phyloP scores from a whole-genome alignment of 2,113 vertebrate species.

The Aplodontia rufa region DNA sequence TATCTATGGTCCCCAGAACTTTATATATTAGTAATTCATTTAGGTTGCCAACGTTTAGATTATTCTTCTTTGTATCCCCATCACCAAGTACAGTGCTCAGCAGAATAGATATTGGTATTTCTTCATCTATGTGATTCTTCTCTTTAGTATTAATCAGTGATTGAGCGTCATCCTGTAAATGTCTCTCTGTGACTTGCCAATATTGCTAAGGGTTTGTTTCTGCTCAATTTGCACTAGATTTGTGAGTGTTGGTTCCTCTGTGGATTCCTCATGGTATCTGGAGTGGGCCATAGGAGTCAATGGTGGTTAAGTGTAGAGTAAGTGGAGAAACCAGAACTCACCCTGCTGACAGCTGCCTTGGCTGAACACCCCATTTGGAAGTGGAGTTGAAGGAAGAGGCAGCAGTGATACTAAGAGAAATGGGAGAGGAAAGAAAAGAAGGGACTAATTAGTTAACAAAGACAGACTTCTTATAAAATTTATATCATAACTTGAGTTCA shows the following conservation, averaged over 20 bases:
- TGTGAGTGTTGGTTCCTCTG: not conserved
- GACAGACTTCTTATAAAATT: not conserved
- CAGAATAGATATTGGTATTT: not conserved
- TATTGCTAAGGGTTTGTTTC: not conserved
- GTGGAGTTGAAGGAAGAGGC: not conserved
- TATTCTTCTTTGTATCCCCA: not conserved
- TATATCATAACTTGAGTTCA: not conserved
- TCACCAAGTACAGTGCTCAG: not conserved
- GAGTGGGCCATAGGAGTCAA: not conserved
- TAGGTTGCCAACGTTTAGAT: not conserved
- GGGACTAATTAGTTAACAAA: not conserved
- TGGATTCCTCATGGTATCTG: not conserved
- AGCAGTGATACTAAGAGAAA: not conserved
- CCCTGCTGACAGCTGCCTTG: not conserved
- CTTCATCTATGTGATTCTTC: not conserved
- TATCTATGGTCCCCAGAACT: not conserved
- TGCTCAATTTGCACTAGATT: not conserved
- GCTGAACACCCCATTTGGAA: not conserved
- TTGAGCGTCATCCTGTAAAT: not conserved
- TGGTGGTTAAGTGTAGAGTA: not conserved
- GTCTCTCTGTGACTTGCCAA: not conserved
- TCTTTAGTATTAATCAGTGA: not conserved
- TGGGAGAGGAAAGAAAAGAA: not conserved
- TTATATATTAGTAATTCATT: constrained; percentile 9
- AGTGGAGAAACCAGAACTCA: not conserved